These are phyloP conservation scores for Corythornis vintsioides DNA, from an alignment of 2,113 vertebrate genomes.

Conservation along the genomic window DNA sequence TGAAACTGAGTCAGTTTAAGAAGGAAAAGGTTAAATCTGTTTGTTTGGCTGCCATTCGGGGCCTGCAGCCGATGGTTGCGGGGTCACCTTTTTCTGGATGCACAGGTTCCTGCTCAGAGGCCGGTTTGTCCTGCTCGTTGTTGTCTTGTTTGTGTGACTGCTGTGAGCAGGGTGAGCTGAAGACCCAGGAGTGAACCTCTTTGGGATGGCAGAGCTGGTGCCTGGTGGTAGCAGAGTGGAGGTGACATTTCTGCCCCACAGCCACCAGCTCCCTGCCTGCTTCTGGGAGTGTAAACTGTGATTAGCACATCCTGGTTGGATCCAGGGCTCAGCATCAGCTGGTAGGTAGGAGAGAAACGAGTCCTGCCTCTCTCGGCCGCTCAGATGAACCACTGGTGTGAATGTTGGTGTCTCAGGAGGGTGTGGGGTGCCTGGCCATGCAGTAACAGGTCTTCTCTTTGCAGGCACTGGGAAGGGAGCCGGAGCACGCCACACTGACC, in stretches of 20 bases:
- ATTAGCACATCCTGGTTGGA: not conserved
- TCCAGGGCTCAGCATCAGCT: not conserved
- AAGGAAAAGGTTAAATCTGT: conserved; percentile 36
- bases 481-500: rapidly evolving
- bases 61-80: conserved; percentile 29
- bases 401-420: rapidly evolving
- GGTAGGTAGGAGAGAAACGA: not conserved
- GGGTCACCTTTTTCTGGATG: conserved; percentile 17
- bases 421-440: not conserved
- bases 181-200: not conserved
- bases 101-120: conserved; percentile 12
- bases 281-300: not conserved
- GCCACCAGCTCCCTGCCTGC: not conserved
- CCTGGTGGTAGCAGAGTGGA: not conserved
- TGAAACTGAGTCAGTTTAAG: not conserved
- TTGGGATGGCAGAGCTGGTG: conserved; percentile 19
- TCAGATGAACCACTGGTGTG: not conserved
- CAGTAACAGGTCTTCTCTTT: not conserved
- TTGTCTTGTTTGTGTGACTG: conserved; percentile 31
- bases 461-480: conserved; percentile 9
- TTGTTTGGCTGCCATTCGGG: conserved; percentile 3
- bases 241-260: not conserved
- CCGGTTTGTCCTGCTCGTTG: conserved; percentile 13
- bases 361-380: not conserved
- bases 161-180: not conserved